Base-by-base conservation (phyloP, 1,140 invertebrate genomes). In the Danaus plexippus region DNA sequence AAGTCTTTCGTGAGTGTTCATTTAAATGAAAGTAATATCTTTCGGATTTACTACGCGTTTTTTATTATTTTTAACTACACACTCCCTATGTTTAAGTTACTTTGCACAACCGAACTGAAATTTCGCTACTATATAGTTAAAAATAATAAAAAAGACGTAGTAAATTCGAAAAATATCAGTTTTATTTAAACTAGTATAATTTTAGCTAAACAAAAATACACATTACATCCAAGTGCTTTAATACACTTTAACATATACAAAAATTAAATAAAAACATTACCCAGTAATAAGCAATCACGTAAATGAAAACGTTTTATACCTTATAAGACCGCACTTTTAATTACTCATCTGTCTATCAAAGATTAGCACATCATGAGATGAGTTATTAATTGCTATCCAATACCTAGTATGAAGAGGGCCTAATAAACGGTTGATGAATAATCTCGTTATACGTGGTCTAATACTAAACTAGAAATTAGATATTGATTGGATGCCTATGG, bases 291-390 rank as follows among this genome's bases (percentile, higher is more conserved):
- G 54, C 46, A 43, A 32, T 13, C 44, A 50, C 9, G 8, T 11
- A 22, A 50, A 48, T 40, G 47, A 46, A 43, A 49, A 43, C 12
- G 42, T 54, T 54, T 54, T 59, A 13, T 55, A 54, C 55, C 51
- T 43, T 18, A 63, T 44, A 63, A 47, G 48, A 56, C 54, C 59
- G 50, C 50, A 47, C 41, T 18, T 11, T 44, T 48, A 43, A 61
- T 61, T 57, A 56, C 48, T 61, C 52, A 63, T 57, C 55, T 51
- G 48, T 40, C 59, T 47, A 57, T 64, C 59, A 64, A 48, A 61
- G 63, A 64, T 61, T 61, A 64, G 63, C 55, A 64, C 63, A 64
- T 64, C 63, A 60, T 43, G 54, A 52, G n/a, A 12, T 9, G 49
- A 42, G 46, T 58, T 59, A 64, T 64, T 61, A 64, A 64, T 61